These are phyloP conservation scores for Drosophila asahinai DNA, from an alignment of 1,140 invertebrate species.

Conservation along the genomic window DNA sequence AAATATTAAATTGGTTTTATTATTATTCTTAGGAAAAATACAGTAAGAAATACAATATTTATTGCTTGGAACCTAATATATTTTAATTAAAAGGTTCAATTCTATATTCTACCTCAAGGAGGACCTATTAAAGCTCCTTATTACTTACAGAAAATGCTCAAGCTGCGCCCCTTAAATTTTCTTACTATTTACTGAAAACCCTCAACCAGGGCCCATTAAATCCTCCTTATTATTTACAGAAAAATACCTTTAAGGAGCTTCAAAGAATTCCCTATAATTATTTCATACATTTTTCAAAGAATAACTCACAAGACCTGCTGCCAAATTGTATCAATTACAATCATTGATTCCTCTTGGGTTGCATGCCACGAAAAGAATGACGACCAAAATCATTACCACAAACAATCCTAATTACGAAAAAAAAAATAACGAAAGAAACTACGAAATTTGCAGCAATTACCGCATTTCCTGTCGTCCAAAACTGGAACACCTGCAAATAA, in stretches of 20 bases:
- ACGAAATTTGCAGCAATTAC: conserved; percentile 69
- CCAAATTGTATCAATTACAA: conserved; percentile 50
- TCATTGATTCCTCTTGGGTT: conserved; percentile 32
- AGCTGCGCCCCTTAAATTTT: too few species aligned
- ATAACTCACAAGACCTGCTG: neutral
- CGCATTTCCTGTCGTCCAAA: conserved; percentile 59
- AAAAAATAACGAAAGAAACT: conserved; percentile 16
- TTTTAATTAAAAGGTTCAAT: too few species aligned
- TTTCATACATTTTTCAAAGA: conserved; percentile 28
- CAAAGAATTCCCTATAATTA: conserved; percentile 19
- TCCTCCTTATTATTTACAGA: neutral
- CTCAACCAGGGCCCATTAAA: too few species aligned
- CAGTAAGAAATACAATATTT: too few species aligned
- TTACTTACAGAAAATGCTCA: neutral
- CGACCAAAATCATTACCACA: conserved; percentile 45
- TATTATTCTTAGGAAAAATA: too few species aligned
- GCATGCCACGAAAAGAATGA: conserved; percentile 39
- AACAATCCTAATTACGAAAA: conserved; percentile 59
- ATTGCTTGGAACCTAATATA: too few species aligned
- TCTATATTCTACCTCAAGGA: too few species aligned
- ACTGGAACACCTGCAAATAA: conserved; percentile 53
- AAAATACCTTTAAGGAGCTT: neutral
- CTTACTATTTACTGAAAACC: too few species aligned
- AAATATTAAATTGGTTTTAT: too few species aligned
- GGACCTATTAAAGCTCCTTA: neutral